phyloP scores from a whole-genome alignment of 1,140 invertebrate genomes.

The Trichonephila inaurata region DNA sequence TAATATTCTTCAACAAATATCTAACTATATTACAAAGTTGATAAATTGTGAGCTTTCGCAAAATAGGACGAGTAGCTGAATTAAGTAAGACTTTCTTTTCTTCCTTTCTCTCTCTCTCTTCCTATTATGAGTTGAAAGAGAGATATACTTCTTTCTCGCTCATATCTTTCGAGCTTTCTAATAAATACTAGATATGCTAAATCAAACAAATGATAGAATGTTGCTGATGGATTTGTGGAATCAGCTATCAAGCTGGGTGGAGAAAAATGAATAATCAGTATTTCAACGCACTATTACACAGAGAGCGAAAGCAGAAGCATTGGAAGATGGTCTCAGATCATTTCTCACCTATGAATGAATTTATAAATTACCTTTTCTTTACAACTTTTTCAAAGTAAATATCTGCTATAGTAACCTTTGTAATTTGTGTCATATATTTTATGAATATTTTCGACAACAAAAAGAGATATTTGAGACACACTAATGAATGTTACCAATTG shows the following conservation, averaged over 20 bases:
- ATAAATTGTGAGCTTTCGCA: constrained; percentile 1
- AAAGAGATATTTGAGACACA: too few relatives aligned
- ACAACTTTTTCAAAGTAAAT: too few relatives aligned
- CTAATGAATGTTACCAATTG: too few relatives aligned
- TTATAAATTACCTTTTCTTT: too few relatives aligned
- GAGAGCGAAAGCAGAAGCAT: background rate
- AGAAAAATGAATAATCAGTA: background rate
- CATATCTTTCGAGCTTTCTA: background rate
- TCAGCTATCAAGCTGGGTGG: background rate
- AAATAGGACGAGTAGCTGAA: constrained; percentile 12
- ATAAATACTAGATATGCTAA: constrained; percentile 19
- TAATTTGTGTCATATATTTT: too few relatives aligned
- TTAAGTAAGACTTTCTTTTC: background rate
- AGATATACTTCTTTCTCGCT: background rate
- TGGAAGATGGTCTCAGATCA: too few relatives aligned
- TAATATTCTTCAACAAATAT: background rate
- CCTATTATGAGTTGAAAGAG: constrained; percentile 20
- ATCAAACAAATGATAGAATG: background rate
- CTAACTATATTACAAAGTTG: background rate
- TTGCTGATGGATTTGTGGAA: constrained; percentile 7
- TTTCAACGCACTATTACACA: background rate
- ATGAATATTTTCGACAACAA: too few relatives aligned
- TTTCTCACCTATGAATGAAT: too few relatives aligned
- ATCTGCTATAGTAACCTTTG: too few relatives aligned
- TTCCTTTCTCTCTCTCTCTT: background rate